A percentile compares a stretch with the other conserved stretches of the same genome.
Evolutionary conservation across 2,797 vertebrate genomes (phyloP).

Genomic region (Danio albolineatus): DNA sequence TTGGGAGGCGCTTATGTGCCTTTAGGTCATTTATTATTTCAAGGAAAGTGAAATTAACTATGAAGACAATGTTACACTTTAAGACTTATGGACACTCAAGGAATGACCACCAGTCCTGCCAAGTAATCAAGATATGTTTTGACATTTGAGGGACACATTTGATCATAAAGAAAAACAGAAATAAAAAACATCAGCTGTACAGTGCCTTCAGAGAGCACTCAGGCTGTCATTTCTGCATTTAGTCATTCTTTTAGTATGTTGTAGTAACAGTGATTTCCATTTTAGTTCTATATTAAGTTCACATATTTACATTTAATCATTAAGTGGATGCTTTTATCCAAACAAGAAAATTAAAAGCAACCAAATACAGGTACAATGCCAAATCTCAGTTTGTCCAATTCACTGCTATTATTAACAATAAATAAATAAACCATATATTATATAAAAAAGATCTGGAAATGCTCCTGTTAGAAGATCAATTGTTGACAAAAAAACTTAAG

Average conservation of each 20-base stretch:
- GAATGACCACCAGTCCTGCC: background rate
- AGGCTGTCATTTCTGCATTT: background rate
- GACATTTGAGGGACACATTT: background rate
- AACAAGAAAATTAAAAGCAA: no score
- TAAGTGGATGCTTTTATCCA: no score
- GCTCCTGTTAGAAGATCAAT: no score
- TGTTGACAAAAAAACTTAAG: no score
- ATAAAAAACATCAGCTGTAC: background rate
- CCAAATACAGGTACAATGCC: no score
- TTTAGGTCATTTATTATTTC: constrained; percentile 56
- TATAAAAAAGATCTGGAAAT: no score
- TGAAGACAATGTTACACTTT: constrained; percentile 39
- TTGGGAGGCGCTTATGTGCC: constrained; percentile 39
- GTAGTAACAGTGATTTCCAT: background rate
- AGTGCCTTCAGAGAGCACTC: background rate
- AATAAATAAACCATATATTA: no score
- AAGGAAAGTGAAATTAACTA: constrained; percentile 41
- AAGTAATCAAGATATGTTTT: background rate
- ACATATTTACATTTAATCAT: no score
- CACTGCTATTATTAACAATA: no score
- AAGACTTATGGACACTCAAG: constrained; percentile 38
- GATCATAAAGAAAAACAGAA: constrained; percentile 15
- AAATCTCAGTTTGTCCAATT: no score
- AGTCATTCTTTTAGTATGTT: background rate
- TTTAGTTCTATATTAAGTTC: background rate